Base-by-base conservation (phyloP, 2,797 vertebrate genomes). In the Clarias platycephalus region DNA sequence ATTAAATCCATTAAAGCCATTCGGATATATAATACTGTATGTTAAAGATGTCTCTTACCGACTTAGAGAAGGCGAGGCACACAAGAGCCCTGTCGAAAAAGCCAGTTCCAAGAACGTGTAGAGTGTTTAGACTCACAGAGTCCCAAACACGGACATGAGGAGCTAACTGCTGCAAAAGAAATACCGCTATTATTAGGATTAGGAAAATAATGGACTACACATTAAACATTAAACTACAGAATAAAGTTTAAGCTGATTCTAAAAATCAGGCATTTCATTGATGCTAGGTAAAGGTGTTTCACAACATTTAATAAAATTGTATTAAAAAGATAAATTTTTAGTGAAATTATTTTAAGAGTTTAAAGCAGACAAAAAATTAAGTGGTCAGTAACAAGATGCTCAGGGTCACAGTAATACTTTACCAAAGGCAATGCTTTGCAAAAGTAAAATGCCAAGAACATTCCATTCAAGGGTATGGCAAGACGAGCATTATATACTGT, bases 121-220 rank as follows among this genome's bases (percentile, higher is more conserved):
- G 95, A 0, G 98, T 99, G 88, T 97, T 98, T 87, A 99, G 91
- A 40, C 97, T 98, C 72, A 99, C 98, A 0, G 98, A 99, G 89
- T 99, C 98, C 98, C 98, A 99, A 86, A 99, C 95, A 37, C 98
- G 97, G 34, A 99, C 96, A 0, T 99, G 97, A 44, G 98, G 98
- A 72, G 95, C 96, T 84, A 99, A 87, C 95, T 97, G 97, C 97
- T 98, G 86, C 82, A 86, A 72, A 72, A 71, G 6, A 40, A 71
- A 40, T 44, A 44, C 44, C 0, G 2, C 44, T 44, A 44, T 44
- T 44, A 12, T 44, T 44, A 44, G 44, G 10, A 44, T 44, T 44
- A 37, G 37, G 37, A 37, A 37, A 37, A 37, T 37, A 37, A 66
- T 0, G 37, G n/a, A 80, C 15, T 34, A 64, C 3, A 66, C 16